These are phyloP conservation scores for Protophormia terraenovae DNA, from an alignment of 2,888 invertebrate genomes.

Conservation along the genomic window DNA sequence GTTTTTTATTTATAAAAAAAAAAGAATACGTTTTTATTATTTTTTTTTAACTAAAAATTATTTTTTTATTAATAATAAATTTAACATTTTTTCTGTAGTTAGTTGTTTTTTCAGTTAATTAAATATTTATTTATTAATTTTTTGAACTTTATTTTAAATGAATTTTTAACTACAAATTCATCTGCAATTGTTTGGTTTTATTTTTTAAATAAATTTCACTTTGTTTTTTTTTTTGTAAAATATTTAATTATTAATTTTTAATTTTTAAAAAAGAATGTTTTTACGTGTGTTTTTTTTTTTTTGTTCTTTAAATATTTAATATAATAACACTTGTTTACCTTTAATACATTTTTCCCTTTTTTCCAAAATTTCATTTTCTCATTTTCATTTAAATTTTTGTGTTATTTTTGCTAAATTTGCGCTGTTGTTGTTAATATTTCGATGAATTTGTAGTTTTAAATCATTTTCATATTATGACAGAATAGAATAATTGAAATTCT, in stretches of 20 bases:
- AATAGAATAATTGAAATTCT: no score
- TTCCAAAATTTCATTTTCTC: background rate
- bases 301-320: background rate
- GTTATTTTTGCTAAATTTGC: background rate
- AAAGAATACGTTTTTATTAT: background rate
- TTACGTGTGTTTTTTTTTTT: slow-evolving; percentile 6
- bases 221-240: slow-evolving; percentile 12
- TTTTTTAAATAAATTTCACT: slow-evolving; percentile 1
- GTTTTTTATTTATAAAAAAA: slow-evolving; percentile 24
- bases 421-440: slow-evolving; percentile 43
- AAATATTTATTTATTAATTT: background rate
- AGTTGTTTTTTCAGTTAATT: slow-evolving; percentile 49
- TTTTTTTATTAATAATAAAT: no score
- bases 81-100: slow-evolving; percentile 50
- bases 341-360: background rate
- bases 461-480: background rate
- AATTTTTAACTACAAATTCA: slow-evolving; percentile 66
- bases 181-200: slow-evolving; percentile 64
- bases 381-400: background rate
- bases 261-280: background rate
- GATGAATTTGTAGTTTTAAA: slow-evolving; percentile 64
- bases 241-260: background rate
- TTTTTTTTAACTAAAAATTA: background rate
- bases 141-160: no score
- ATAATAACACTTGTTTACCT: background rate